These are phyloP conservation scores for Habroteleia sp. DNA, from an alignment of 2,888 invertebrate genomes.

Conservation along the genomic window DNA sequence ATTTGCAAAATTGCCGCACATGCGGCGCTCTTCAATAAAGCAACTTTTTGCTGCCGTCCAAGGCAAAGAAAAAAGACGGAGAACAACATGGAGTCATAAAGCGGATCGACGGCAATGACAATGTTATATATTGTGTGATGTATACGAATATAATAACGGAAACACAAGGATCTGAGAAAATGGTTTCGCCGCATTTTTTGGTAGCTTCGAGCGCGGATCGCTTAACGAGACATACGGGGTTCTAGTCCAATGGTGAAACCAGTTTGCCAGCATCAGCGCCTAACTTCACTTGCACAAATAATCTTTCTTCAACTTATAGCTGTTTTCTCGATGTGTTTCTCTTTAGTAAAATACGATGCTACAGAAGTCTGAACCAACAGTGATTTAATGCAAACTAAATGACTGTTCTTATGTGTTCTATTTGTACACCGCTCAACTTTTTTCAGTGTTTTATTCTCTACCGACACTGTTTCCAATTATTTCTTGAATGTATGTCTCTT, in stretches of 20 bases:
- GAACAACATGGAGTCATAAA: background rate
- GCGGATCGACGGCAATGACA: constrained; percentile 38
- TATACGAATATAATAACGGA: constrained; percentile 29
- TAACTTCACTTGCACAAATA: constrained; percentile 50
- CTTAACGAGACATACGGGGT: no score
- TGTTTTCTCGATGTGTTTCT: constrained; percentile 47
- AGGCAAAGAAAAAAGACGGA: background rate
- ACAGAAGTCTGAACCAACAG: constrained; percentile 16
- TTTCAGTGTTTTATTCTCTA: constrained; percentile 16
- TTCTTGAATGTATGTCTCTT: constrained; percentile 38
- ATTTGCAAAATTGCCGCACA: constrained; percentile 21
- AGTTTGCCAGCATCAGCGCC: constrained; percentile 16
- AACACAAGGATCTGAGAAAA: constrained; percentile 27
- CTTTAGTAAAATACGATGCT: constrained; percentile 37
- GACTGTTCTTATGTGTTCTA: constrained; percentile 39
- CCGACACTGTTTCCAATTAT: constrained; percentile 26
- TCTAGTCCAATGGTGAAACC: no score
- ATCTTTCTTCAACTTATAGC: constrained; percentile 41
- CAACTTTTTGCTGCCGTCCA: constrained; percentile 56
- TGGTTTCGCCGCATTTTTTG: constrained; percentile 9
- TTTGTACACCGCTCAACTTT: constrained; percentile 22
- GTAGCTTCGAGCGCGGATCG: background rate
- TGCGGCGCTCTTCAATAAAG: constrained; percentile 26
- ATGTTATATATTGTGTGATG: constrained; percentile 27
- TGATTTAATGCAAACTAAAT: constrained; percentile 38